phyloP scores from a whole-genome alignment of 2,113 vertebrate genomes.

The Pyrgilauda ruficollis region DNA sequence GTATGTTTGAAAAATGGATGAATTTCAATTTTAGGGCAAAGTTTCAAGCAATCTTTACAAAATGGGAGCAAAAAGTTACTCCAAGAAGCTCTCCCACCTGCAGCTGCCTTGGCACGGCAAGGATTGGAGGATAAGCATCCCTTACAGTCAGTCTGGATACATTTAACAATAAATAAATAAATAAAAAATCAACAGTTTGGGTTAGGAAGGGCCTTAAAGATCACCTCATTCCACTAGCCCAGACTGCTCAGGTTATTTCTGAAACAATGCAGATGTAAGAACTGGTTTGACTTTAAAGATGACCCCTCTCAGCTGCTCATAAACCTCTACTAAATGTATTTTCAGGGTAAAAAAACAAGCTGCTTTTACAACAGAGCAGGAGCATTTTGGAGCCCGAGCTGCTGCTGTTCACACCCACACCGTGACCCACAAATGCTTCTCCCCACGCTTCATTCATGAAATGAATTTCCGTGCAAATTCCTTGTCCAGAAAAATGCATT shows the following conservation, averaged over 20 bases:
- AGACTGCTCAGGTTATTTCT: neutral
- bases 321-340: neutral
- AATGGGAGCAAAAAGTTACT: neutral
- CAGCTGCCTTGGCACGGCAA: neutral
- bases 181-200: neutral
- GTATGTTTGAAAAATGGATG: neutral
- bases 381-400: neutral
- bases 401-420: neutral
- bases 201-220: neutral
- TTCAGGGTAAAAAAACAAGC: neutral
- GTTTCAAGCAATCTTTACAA: neutral
- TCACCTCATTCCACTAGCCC: no score
- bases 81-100: neutral
- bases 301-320: neutral
- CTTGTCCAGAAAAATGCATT: neutral
- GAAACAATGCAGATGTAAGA: neutral
- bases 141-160: neutral
- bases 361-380: neutral
- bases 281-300: neutral
- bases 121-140: neutral
- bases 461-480: neutral
- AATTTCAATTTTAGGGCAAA: neutral
- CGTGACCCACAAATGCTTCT: neutral
- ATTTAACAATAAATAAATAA: neutral
- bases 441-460: neutral